phyloP scores from a whole-genome alignment of 2,797 vertebrate species.

The Liparis tanakae region DNA sequence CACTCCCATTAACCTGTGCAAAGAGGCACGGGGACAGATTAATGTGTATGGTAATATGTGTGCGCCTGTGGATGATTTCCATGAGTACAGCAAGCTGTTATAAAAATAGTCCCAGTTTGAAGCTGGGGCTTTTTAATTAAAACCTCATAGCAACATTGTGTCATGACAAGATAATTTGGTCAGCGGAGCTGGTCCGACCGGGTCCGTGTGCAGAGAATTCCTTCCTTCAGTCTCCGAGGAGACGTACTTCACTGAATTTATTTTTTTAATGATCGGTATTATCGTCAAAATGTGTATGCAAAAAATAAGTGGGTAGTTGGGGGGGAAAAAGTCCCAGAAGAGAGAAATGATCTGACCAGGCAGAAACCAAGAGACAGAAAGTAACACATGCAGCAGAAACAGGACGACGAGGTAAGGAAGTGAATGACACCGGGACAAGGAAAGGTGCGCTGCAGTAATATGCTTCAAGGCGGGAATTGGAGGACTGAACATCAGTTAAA shows the following conservation, averaged over 20 bases:
- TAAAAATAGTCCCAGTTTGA: slow-evolving; percentile 24
- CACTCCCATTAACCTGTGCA: slow-evolving; percentile 17
- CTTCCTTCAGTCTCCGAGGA: background rate
- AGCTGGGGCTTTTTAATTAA: slow-evolving; percentile 11
- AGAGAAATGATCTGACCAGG: slow-evolving; percentile 1
- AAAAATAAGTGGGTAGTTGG: background rate
- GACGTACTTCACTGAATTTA: background rate
- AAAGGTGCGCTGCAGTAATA: background rate
- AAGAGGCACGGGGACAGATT: slow-evolving; percentile 3
- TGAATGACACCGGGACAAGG: background rate
- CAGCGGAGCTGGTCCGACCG: slow-evolving; percentile 16
- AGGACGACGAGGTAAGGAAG: background rate
- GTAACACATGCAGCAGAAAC: background rate
- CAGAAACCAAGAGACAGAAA: background rate
- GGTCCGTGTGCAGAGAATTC: background rate
- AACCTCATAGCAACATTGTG: slow-evolving; percentile 15
- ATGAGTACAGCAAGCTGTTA: slow-evolving; percentile 10
- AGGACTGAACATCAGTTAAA: too few relatives aligned
- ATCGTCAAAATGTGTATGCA: background rate
- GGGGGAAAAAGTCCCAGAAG: background rate
- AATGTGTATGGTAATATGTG: background rate
- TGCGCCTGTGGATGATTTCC: slow-evolving; percentile 14
- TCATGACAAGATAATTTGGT: slow-evolving; percentile 18
- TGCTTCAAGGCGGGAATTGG: background rate
- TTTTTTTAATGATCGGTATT: slow-evolving; percentile 11